Percentiles rank a stretch among this genome's conserved stretches.
Conservation (phyloP, 2,113 vertebrate species). For the Gnathonemus echidnorhynchus region DNA sequence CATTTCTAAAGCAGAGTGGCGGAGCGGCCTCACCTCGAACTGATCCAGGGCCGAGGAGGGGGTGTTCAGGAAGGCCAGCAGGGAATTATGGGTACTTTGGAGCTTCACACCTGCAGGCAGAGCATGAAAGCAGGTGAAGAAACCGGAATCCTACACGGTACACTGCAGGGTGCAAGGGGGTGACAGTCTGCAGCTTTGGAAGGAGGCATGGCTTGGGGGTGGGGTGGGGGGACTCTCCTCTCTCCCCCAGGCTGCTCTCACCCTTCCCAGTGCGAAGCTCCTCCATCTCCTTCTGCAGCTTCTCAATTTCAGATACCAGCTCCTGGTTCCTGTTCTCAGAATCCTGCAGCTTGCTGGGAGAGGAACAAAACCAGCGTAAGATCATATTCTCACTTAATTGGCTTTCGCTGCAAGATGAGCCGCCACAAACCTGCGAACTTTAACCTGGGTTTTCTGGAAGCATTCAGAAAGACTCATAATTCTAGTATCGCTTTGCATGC, state of each 20-base stretch:
- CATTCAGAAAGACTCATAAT: background rate
- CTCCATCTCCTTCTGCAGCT: slow-evolving; percentile 87
- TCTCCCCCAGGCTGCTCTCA: slow-evolving; percentile 43
- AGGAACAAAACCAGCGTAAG: background rate
- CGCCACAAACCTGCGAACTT: background rate
- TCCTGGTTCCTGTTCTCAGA: slow-evolving; percentile 85
- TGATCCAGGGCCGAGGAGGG: slow-evolving; percentile 90
- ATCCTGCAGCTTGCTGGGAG: slow-evolving; percentile 87
- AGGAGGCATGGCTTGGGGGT: background rate
- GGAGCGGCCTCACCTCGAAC: slow-evolving; percentile 82
- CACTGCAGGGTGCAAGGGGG: background rate
- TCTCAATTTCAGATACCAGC: slow-evolving; percentile 80
- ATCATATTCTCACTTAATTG: background rate
- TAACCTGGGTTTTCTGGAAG: background rate
- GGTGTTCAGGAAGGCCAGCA: slow-evolving; percentile 94
- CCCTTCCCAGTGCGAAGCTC: slow-evolving; percentile 87
- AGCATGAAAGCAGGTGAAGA: slow-evolving; percentile 35
- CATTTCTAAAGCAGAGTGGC: too few relatives aligned
- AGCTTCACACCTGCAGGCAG: slow-evolving; percentile 87
- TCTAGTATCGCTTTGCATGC: background rate
- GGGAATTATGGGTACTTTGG: slow-evolving; percentile 98
- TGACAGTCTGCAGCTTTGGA: background rate
- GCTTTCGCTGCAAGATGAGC: background rate
- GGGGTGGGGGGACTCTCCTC: background rate
- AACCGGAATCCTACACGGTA: background rate